These are phyloP conservation scores for Tiaroga cobitis DNA, from an alignment of 2,797 vertebrate genomes.

Conservation along the genomic window DNA sequence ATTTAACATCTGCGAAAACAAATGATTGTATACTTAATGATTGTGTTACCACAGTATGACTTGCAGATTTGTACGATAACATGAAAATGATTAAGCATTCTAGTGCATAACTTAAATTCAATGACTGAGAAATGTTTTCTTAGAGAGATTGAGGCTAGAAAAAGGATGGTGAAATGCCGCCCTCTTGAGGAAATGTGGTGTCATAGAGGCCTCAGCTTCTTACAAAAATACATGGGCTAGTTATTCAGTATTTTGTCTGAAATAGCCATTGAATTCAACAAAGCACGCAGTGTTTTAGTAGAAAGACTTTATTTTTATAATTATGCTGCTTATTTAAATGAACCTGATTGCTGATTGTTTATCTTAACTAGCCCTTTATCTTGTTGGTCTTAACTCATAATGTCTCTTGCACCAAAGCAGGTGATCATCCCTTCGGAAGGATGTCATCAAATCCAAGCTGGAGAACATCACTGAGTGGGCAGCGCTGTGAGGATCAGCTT, in stretches of 20 bases:
- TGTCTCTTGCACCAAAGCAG: conserved; percentile 66
- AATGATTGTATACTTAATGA: conserved; percentile 11
- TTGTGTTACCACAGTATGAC: neutral
- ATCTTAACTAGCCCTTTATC: too few relatives aligned
- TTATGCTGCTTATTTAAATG: neutral
- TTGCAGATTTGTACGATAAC: neutral
- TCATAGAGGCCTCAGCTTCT: neutral
- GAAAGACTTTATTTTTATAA: neutral
- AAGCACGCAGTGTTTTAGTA: neutral
- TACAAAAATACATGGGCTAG: neutral
- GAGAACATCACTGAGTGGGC: conserved; percentile 72
- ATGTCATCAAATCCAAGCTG: conserved; percentile 73
- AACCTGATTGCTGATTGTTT: neutral
- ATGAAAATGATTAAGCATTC: neutral
- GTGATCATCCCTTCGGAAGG: conserved; percentile 70
- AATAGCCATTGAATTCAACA: neutral
- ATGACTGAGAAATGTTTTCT: neutral
- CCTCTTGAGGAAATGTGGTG: conserved; percentile 48
- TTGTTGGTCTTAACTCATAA: conserved; percentile 23
- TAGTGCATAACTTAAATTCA: neutral
- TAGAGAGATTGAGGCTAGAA: neutral
- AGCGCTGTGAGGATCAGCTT: conserved; percentile 60
- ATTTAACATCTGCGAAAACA: conserved; percentile 25
- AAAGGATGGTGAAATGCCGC: conserved; percentile 42
- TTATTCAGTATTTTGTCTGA: neutral